These are phyloP conservation scores for Petrolisthes cinctipes DNA, from an alignment of 2,888 invertebrate species.

Conservation along the genomic window DNA sequence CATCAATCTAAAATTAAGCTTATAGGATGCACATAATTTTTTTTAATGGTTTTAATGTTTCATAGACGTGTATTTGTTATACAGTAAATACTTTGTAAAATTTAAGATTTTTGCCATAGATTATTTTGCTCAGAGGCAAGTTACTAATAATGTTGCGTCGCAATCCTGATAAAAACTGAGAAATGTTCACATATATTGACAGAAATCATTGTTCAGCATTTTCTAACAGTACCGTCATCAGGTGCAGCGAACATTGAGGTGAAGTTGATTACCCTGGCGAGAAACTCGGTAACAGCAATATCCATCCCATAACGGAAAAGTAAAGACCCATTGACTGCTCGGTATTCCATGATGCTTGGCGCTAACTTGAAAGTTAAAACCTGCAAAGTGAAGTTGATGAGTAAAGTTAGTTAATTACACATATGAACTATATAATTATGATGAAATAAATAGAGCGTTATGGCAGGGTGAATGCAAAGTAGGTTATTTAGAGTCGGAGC, in stretches of 20 bases:
- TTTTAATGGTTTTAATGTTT: not conserved
- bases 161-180: not conserved
- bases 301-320: slow-evolving; percentile 42
- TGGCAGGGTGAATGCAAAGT: too few relatives aligned
- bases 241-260: slow-evolving; percentile 35
- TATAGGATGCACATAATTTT: too few relatives aligned
- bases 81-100: too few relatives aligned
- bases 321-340: slow-evolving; percentile 6
- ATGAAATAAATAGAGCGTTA: too few relatives aligned
- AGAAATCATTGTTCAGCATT: too few relatives aligned
- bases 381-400: not conserved
- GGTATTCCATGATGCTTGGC: slow-evolving; percentile 47
- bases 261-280: slow-evolving; percentile 50
- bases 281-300: slow-evolving; percentile 32
- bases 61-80: too few relatives aligned
- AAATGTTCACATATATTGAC: too few relatives aligned
- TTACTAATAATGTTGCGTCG: too few relatives aligned
- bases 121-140: too few relatives aligned
- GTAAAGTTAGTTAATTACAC: not conserved
- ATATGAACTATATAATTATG: not conserved
- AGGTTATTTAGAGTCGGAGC: too few relatives aligned
- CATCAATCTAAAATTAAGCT: too few relatives aligned
- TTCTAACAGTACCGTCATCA: slow-evolving; percentile 20
- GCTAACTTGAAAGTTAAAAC: slow-evolving; percentile 51
- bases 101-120: too few relatives aligned